A percentile compares a stretch with the other conserved stretches of the same genome.
phyloP scores from a whole-genome alignment of 2,797 vertebrate species.

The Picus viridis region DNA sequence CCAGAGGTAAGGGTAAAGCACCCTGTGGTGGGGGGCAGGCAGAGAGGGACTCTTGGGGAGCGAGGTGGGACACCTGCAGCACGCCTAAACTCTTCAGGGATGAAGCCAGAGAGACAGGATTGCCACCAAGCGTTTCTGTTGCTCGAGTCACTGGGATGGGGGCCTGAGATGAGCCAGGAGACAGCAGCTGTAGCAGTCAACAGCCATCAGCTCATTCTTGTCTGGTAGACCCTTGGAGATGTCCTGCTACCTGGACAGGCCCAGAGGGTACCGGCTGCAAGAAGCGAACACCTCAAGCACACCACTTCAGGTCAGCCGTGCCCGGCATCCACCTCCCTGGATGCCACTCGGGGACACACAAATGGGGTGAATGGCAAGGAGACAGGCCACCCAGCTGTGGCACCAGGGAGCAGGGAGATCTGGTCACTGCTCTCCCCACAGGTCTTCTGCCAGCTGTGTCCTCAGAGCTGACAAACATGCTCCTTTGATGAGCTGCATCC shows the following conservation, averaged over 20 bases:
- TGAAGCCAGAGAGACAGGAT: background rate
- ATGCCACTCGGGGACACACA: rapidly evolving
- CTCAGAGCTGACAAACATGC: background rate
- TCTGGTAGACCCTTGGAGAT: background rate
- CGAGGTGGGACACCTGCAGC: background rate
- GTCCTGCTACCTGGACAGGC: background rate
- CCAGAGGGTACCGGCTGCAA: background rate
- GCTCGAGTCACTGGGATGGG: background rate
- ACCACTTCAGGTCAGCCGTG: background rate
- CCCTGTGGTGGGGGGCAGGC: rapidly evolving
- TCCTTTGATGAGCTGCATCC: background rate
- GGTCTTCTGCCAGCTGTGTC: background rate
- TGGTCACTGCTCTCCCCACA: background rate
- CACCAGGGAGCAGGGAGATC: background rate
- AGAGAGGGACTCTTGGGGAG: rapidly evolving
- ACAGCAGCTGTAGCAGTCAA: background rate
- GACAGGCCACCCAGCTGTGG: background rate
- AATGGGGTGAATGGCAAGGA: background rate
- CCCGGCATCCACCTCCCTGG: background rate
- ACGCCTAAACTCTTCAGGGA: background rate
- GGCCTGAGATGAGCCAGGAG: background rate
- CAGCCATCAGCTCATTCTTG: rapidly evolving
- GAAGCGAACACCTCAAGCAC: background rate
- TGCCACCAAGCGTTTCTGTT: background rate
- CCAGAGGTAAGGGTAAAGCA: slow-evolving; percentile 75